These are phyloP conservation scores for Muscidifurax raptorellus DNA, from an alignment of 1,140 invertebrate species.

Conservation along the genomic window DNA sequence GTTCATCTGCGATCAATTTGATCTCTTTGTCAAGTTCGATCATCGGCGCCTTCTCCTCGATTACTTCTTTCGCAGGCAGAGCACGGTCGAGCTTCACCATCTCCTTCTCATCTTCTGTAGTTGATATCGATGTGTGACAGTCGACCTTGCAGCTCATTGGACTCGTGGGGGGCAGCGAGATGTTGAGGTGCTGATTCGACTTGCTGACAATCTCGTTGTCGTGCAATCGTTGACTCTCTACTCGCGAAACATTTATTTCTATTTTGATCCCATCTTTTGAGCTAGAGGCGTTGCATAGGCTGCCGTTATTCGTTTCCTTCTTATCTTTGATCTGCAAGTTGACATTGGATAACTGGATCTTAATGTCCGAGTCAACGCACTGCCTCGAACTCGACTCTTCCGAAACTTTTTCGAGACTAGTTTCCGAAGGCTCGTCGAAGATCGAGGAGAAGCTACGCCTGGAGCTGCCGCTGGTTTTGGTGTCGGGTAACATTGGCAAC, in stretches of 20 bases:
- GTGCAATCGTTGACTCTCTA: conserved; percentile 44
- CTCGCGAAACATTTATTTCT: conserved; percentile 57
- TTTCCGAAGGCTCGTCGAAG: conserved; percentile 23
- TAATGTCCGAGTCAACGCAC: conserved; percentile 61
- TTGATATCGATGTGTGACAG: conserved; percentile 1
- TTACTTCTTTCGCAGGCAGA: conserved; percentile 1
- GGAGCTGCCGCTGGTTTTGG: not conserved
- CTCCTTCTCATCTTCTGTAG: conserved; percentile 15
- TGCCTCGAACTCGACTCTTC: conserved; percentile 38
- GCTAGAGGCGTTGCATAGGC: conserved; percentile 1
- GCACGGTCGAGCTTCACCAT: not conserved
- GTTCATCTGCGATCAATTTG: not conserved
- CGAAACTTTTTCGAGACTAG: not conserved
- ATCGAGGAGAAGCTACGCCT: conserved; percentile 30
- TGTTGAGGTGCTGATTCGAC: conserved; percentile 44
- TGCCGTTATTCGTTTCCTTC: conserved; percentile 48
- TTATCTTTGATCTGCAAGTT: conserved; percentile 64
- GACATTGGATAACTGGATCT: conserved; percentile 67
- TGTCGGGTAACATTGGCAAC: conserved; percentile 45
- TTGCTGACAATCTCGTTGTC: conserved; percentile 43
- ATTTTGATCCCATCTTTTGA: conserved; percentile 68
- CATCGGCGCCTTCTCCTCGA: not conserved
- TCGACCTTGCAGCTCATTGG: conserved; percentile 26
- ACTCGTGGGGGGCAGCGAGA: conserved; percentile 23
- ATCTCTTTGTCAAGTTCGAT: not conserved